Percentiles rank a stretch among this genome's conserved stretches.
Evolutionary conservation across 2,888 invertebrate species (phyloP).

Genomic region (Brachyopa scutellaris): DNA sequence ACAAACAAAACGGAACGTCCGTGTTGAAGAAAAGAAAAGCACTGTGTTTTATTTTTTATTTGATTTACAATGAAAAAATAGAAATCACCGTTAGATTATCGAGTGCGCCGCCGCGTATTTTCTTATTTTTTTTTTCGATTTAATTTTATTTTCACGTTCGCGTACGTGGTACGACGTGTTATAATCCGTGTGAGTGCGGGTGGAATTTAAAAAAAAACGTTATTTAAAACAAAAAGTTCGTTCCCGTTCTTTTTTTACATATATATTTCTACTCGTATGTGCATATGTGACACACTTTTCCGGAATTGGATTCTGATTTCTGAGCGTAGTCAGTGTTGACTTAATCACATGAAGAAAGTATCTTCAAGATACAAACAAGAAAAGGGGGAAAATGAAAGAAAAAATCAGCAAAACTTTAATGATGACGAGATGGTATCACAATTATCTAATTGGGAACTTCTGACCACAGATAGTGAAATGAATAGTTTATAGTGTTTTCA

Average conservation of each 20-base stretch:
- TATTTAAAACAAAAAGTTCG: constrained; percentile 30
- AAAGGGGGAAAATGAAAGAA: neutral
- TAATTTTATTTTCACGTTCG: constrained; percentile 10
- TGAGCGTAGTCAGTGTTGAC: neutral
- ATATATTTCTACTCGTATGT: constrained; percentile 12
- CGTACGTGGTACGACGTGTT: constrained; percentile 56
- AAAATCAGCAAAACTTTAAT: neutral
- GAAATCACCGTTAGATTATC: constrained; percentile 61
- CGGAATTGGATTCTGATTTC: constrained; percentile 43
- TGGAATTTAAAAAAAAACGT: constrained; percentile 58
- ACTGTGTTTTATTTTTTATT: constrained; percentile 18
- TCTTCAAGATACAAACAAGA: neutral
- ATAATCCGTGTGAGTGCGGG: constrained; percentile 66
- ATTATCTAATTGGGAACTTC: constrained; percentile 63
- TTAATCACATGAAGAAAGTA: constrained; percentile 35
- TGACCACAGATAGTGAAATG: constrained; percentile 43
- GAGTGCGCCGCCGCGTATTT: constrained; percentile 25
- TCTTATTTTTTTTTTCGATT: neutral
- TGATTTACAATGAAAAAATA: constrained; percentile 43
- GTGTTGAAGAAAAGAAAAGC: too few species aligned
- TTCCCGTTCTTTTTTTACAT: constrained; percentile 38
- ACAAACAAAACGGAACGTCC: constrained; percentile 1
- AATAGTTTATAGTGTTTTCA: constrained; percentile 5
- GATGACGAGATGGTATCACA: constrained; percentile 44
- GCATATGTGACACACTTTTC: constrained; percentile 70